phyloP scores from a whole-genome alignment of 2,888 invertebrate genomes.

The Mesochorus sp. region DNA sequence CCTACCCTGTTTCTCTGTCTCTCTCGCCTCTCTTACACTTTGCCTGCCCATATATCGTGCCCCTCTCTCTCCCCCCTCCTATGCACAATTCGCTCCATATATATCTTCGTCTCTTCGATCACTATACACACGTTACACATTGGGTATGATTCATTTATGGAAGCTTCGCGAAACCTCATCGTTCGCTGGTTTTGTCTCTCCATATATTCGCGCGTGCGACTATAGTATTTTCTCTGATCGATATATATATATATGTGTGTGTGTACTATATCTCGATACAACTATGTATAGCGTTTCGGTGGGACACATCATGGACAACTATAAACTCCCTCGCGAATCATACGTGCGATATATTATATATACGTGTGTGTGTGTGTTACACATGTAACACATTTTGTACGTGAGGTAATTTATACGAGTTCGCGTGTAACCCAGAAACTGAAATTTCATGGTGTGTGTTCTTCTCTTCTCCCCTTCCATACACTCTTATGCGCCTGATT shows the following conservation, averaged over 20 bases:
- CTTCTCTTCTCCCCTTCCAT: no score
- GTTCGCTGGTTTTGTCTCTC: conserved; percentile 44
- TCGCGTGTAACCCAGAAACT: conserved; percentile 61
- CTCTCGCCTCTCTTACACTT: conserved; percentile 40
- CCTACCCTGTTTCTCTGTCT: conserved; percentile 38
- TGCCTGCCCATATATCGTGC: conserved; percentile 43
- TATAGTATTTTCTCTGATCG: conserved; percentile 51
- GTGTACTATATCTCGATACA: conserved; percentile 36
- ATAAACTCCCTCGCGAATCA: conserved; percentile 22
- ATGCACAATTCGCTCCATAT: no score
- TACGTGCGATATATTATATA: background rate
- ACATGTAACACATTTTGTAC: conserved; percentile 31
- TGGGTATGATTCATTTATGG: conserved; percentile 67
- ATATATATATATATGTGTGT: conserved; percentile 11
- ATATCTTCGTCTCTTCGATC: conserved; percentile 60
- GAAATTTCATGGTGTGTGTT: conserved; percentile 57
- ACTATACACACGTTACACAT: conserved; percentile 55
- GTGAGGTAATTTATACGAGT: conserved; percentile 55
- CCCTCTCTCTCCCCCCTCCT: no score
- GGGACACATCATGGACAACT: conserved; percentile 26
- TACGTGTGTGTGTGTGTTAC: background rate
- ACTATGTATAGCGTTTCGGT: conserved; percentile 35
- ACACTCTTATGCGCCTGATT: conserved; percentile 33
- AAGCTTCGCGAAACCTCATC: background rate
- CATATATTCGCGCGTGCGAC: conserved; percentile 50